phyloP scores from a whole-genome alignment of 2,797 vertebrate genomes.

The Silurus lanzhouensis region DNA sequence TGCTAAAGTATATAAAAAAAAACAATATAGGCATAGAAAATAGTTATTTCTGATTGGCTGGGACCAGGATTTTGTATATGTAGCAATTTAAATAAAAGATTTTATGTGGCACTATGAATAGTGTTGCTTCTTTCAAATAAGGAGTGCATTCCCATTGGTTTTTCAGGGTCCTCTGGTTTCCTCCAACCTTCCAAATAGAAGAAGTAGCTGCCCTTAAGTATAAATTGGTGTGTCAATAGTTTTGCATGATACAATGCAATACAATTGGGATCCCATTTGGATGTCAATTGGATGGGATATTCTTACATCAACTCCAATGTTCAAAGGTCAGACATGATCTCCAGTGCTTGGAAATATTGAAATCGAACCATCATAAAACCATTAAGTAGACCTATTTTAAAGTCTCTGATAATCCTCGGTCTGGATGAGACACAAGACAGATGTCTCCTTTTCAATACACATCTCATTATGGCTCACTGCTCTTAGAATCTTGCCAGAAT shows the following conservation, averaged over 20 bases:
- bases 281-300: not conserved
- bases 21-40: not conserved
- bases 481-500: conserved; percentile 12
- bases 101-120: not conserved
- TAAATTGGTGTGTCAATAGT: too few species aligned
- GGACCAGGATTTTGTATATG: not conserved
- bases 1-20: not conserved
- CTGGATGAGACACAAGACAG: not conserved
- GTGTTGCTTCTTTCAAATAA: not conserved
- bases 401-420: not conserved
- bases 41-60: not conserved
- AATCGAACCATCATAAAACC: not conserved
- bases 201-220: not conserved
- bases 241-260: not conserved
- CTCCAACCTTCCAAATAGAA: not conserved
- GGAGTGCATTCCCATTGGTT: not conserved
- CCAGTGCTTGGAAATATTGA: not conserved
- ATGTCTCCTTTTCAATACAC: not conserved
- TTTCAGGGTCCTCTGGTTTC: not conserved
- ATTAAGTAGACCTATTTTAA: not conserved
- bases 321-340: not conserved
- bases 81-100: not conserved
- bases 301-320: not conserved
- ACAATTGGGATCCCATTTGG: not conserved
- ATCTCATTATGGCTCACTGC: conserved; percentile 18